Conservation (phyloP, 2,797 vertebrate genomes). For the Glyptemys insculpta region DNA sequence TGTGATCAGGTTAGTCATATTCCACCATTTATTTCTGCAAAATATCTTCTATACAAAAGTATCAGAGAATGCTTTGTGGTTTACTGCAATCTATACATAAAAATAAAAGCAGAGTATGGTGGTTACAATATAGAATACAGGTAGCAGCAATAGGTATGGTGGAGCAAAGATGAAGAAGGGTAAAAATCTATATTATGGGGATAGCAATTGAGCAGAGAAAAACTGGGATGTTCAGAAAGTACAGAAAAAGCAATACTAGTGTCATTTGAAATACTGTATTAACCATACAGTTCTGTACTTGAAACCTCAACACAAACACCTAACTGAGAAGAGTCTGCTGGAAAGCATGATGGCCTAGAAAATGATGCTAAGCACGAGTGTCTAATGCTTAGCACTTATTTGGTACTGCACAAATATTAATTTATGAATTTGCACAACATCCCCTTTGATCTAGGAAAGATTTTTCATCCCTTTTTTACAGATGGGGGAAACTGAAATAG, state of each 20-base stretch:
- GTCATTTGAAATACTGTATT: conserved; percentile 15
- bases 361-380: neutral
- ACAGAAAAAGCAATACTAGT: neutral
- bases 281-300: neutral
- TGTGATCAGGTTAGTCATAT: neutral
- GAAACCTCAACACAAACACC: conserved; percentile 28
- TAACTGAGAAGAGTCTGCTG: neutral
- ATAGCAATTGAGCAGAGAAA: neutral
- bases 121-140: neutral
- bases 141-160: neutral
- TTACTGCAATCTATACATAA: neutral
- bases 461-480: fast-evolving
- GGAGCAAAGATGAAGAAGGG: neutral
- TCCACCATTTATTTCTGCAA: conserved; percentile 28
- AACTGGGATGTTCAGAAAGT: neutral
- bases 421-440: neutral
- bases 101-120: neutral
- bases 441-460: neutral
- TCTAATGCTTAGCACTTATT: neutral
- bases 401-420: fast-evolving
- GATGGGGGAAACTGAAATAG: neutral
- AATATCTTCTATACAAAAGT: neutral
- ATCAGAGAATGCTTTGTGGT: neutral
- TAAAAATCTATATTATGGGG: neutral
- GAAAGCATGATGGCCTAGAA: neutral